Percentiles rank a stretch among this genome's conserved stretches.
Conservation (phyloP, 2,797 vertebrate genomes). For the Rhincodon typus region DNA sequence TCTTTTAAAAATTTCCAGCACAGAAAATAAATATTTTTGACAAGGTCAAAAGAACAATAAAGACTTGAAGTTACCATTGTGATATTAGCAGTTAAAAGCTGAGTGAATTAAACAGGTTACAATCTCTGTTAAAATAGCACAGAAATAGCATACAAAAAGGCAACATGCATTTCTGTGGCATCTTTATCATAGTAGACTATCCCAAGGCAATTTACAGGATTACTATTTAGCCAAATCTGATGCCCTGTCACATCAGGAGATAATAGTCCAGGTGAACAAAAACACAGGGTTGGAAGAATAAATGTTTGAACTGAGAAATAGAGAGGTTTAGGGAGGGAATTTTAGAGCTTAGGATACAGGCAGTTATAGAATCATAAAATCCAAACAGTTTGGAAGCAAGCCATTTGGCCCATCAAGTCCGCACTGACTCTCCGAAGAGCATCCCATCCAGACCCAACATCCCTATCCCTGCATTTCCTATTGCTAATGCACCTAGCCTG, state of each 20-base stretch:
- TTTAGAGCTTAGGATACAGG: neutral
- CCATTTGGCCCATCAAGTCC: too few species aligned
- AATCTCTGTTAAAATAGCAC: neutral
- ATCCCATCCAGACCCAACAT: too few species aligned
- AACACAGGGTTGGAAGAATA: neutral
- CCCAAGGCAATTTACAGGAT: neutral
- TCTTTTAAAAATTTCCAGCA: neutral
- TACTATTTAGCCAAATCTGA: neutral
- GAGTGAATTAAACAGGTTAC: neutral
- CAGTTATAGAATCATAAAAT: too few species aligned
- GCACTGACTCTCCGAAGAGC: too few species aligned
- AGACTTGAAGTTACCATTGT: neutral
- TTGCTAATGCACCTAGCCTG: too few species aligned
- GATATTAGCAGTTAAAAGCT: neutral
- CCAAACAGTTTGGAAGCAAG: too few species aligned
- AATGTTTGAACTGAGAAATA: neutral
- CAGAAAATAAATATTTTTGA: conserved; percentile 21
- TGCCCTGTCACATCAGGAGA: neutral
- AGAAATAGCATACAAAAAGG: neutral
- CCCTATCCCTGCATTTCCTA: too few species aligned
- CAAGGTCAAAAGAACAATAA: neutral
- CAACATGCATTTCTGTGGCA: neutral
- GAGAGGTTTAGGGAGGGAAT: neutral
- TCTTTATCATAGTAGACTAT: neutral
- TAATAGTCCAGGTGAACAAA: neutral